Evolutionary conservation across 2,797 vertebrate species (phyloP), one percentile per base, ranked within the genome.

Genomic region (Adelosebastes latens): DNA sequence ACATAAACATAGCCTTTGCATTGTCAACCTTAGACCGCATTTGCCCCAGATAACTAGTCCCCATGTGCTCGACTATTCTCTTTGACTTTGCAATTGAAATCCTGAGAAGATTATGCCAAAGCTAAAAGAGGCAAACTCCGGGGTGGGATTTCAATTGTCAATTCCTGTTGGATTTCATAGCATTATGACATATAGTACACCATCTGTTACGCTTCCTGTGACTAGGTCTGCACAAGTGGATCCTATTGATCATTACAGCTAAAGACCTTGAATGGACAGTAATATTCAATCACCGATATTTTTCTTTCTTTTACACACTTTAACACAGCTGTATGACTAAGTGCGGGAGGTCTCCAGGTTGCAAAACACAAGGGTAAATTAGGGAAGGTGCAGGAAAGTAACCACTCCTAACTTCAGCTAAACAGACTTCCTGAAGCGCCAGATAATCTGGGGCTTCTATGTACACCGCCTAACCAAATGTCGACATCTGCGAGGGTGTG

Each of bases 401-500:
- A 93, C 94, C 87, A 93, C 88, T 92, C 90, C 85, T 89, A 94
- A 93, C 91, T 94, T 92, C 87, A 86, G 85, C 93, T 88, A 90
- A 93, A 93, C 94, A 95, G 94, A 94, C 92, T 94, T 94, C 91
- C 87, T 85, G 88, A 88, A 92, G 90, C 90, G 72, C 79, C 49
- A 85, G 93, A 90, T 95, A 95, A 95, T 95, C 94, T 92, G 88
- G 85, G 94, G 93, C 92, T 94, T 94, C 93, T 88, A 89, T 86
- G 92, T 93, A 95, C 94, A 95, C 93, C 88, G 93, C 93, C 93
- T 94, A 94, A 94, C 94, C 94, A 95, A 95, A 95, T 95, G 94
- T 95, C 93, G 94, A 95, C 94, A 95, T 95, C 94, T 95, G 94
- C 90, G 94, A 94, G 93, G 94, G 93, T 94, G 93, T 93, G 93